Conservation (phyloP, 2,888 invertebrate species). For the Agonum fuliginosum region DNA sequence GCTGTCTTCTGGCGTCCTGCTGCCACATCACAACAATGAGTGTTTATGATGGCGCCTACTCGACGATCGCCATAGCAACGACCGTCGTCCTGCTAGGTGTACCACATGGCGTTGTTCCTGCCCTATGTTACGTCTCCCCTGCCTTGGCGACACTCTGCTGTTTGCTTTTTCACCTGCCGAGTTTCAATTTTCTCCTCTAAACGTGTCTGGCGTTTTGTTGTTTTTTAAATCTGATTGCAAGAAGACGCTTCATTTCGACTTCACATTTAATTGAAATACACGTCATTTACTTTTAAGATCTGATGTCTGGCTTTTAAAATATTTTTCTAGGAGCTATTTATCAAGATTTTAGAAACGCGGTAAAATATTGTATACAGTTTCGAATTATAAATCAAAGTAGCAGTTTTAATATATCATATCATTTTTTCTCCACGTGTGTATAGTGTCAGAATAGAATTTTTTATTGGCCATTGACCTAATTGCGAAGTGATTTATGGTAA, state of each 20-base stretch:
- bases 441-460: constrained; percentile 14
- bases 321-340: constrained; percentile 1
- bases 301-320: constrained; percentile 14
- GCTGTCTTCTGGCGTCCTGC: constrained; percentile 64
- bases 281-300: constrained; percentile 18
- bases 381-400: constrained; percentile 12
- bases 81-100: constrained; percentile 69
- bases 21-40: constrained; percentile 73
- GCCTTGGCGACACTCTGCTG: background rate
- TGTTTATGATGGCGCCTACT: constrained; percentile 75
- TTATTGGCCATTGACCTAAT: constrained; percentile 52
- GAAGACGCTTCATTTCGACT: background rate
- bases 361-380: constrained; percentile 17
- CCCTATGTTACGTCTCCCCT: background rate
- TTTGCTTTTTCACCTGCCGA: constrained; percentile 23
- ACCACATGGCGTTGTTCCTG: constrained; percentile 62
- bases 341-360: background rate
- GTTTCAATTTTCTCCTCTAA: constrained; percentile 28
- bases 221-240: constrained; percentile 19
- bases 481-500: constrained; percentile 55
- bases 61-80: constrained; percentile 73
- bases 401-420: constrained; percentile 23
- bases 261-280: constrained; percentile 27
- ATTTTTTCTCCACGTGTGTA: constrained; percentile 9
- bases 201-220: constrained; percentile 13